A percentile compares a stretch with the other conserved stretches of the same genome.
phyloP scores from a whole-genome alignment of 2,113 vertebrate genomes.

The Solea senegalensis region DNA sequence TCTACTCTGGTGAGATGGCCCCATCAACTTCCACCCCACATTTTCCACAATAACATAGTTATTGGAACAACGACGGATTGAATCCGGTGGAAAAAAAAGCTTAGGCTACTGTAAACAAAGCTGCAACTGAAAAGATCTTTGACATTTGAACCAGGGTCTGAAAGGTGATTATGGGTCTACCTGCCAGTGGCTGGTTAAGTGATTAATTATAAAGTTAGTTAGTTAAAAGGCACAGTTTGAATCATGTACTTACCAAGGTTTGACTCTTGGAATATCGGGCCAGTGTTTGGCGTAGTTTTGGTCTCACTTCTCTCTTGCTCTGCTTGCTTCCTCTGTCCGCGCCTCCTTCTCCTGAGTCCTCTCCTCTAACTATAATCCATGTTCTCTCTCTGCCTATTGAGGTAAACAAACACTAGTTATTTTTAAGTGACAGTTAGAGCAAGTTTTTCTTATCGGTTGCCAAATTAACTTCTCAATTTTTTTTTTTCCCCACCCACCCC shows the following conservation, averaged over 20 bases:
- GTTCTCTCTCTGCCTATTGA: background rate
- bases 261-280: background rate
- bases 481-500: background rate
- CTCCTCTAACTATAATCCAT: background rate
- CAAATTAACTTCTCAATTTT: constrained; percentile 3
- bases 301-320: background rate
- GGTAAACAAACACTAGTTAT: background rate
- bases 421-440: background rate
- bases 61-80: background rate
- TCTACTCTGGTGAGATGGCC: background rate
- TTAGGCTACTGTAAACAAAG: too few relatives aligned
- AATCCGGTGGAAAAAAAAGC: background rate
- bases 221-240: background rate
- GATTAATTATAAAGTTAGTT: too few relatives aligned
- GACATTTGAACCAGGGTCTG: too few relatives aligned
- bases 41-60: too few relatives aligned
- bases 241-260: background rate
- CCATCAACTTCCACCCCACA: background rate
- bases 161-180: too few relatives aligned
- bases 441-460: background rate
- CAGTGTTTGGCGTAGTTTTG: background rate
- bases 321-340: background rate
- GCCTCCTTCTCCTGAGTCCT: background rate
- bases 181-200: too few relatives aligned
- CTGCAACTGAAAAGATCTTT: too few relatives aligned